Evolutionary conservation across 2,888 invertebrate species (phyloP), one percentile per base, ranked within the genome.

Genomic region (Ceramica pisi): DNA sequence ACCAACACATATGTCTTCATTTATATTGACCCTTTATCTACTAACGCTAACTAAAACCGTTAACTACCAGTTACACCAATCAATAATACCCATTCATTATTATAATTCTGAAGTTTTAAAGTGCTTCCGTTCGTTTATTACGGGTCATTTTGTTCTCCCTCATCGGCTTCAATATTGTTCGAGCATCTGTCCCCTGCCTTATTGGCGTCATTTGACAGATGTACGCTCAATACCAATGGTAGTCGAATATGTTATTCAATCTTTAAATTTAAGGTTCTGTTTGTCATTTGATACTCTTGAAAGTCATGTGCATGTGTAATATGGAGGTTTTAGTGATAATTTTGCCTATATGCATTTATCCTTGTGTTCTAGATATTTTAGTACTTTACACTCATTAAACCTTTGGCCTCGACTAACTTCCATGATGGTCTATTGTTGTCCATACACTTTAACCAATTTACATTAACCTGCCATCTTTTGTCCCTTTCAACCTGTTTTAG

Each of bases 201-300:
- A 81, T 75, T 56, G 26, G 78, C 74, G 78, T 73, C 75, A 73
- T 72, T 74, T 83, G 83, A 86, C 88, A 89, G 85, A 89, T 89
- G 89, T 82, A 75, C 78, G 23, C 69, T 74, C 65, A 71, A 78
- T 79, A 77, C 66, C 59, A 60, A 56, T 78, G 70, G 77, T 71
- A 63, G 56, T 75, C 60, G 68, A 75, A 81, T 67, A 75, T 77
- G 83, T 83, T 80, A 80, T 83, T 76, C 63, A 71, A 76, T 66
- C 78, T 82, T 65, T 62, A 75, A 72, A 77, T 83, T 78, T 64
- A 78, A 80, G 67, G 69, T 70, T 70, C 63, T 71, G 63, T 71
- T 67, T 64, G 73, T 64, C 21, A 67, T 71, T 76, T 63, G 68
- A 75, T 79, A 80, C 38, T 67, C 35, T 71, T 72, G 62, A 50